These are phyloP conservation scores for Acropora tenuis DNA, from an alignment of 64 coral and sea anemone species.

Conservation along the genomic window DNA sequence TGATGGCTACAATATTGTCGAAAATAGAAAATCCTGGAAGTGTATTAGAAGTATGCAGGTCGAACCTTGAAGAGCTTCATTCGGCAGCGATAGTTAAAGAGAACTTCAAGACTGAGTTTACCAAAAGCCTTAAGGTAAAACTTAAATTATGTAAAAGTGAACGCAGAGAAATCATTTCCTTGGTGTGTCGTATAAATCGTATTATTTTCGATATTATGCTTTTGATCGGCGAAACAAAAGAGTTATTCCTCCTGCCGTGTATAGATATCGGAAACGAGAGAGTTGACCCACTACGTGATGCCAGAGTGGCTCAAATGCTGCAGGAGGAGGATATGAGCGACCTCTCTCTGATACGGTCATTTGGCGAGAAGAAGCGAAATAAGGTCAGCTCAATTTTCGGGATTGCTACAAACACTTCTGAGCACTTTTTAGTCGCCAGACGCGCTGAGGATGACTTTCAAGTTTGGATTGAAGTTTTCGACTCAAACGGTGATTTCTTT, in stretches of 20 bases:
- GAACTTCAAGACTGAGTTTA: constrained; percentile 12
- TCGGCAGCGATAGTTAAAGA: not conserved
- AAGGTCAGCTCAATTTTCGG: no score
- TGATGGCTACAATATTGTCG: constrained; percentile 30
- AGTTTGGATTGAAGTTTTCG: not conserved
- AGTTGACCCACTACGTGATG: constrained; percentile 30
- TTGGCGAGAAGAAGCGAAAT: not conserved
- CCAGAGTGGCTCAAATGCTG: constrained; percentile 13
- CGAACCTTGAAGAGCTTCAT: constrained; percentile 44
- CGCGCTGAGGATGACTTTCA: not conserved
- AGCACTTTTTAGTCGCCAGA: constrained; percentile 14
- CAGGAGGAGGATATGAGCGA: not conserved
- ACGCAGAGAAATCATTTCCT: constrained; percentile 5
- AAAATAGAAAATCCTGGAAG: constrained; percentile 3
- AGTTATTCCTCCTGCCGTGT: not conserved
- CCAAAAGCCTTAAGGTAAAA: constrained; percentile 14
- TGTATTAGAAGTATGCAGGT: not conserved
- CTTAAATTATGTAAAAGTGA: not conserved
- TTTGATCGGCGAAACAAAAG: not conserved
- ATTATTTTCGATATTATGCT: constrained; percentile 20
- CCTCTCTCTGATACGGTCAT: constrained; percentile 22
- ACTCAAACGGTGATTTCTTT: not conserved
- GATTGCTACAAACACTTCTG: constrained; percentile 34
- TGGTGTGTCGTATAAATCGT: constrained; percentile 46
- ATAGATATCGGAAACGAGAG: constrained; percentile 19